Percentiles rank a stretch among this genome's conserved stretches.
phyloP scores from a whole-genome alignment of 2,888 invertebrate genomes.

The Acanthococcus lagerstroemiae region DNA sequence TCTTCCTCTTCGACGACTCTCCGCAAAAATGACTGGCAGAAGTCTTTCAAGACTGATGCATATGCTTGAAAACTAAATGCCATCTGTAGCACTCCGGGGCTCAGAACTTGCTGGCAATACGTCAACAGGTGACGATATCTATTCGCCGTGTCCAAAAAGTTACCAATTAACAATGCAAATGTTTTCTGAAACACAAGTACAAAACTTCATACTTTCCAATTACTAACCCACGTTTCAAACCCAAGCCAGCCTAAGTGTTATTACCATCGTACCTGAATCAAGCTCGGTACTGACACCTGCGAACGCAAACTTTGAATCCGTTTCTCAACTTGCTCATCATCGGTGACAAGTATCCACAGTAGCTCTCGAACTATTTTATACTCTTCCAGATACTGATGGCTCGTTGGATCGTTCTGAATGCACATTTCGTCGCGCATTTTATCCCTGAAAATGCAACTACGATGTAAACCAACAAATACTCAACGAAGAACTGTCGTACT shows the following conservation, averaged over 20 bases:
- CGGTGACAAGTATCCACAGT: not conserved
- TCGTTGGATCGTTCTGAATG: too few relatives aligned
- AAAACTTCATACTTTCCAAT: not conserved
- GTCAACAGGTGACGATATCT: constrained; percentile 8
- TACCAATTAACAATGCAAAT: too few relatives aligned
- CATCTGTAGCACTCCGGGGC: not conserved
- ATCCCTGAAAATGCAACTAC: not conserved
- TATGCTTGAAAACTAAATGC: constrained; percentile 8
- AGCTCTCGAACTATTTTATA: constrained; percentile 7
- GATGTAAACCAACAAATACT: not conserved
- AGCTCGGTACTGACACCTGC: not conserved
- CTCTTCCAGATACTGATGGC: not conserved
- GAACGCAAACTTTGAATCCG: not conserved
- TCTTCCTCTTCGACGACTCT: not conserved
- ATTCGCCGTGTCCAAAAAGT: not conserved
- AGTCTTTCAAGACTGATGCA: not conserved
- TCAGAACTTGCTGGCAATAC: not conserved
- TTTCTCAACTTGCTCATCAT: not conserved
- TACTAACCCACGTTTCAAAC: too few relatives aligned
- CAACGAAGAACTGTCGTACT: too few relatives aligned
- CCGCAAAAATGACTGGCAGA: not conserved
- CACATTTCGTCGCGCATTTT: too few relatives aligned
- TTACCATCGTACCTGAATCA: constrained; percentile 1
- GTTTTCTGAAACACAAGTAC: not conserved
- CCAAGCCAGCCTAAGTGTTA: too few relatives aligned